phyloP scores from a whole-genome alignment of 2,113 vertebrate genomes.

The Eulacestoma nigropectus region DNA sequence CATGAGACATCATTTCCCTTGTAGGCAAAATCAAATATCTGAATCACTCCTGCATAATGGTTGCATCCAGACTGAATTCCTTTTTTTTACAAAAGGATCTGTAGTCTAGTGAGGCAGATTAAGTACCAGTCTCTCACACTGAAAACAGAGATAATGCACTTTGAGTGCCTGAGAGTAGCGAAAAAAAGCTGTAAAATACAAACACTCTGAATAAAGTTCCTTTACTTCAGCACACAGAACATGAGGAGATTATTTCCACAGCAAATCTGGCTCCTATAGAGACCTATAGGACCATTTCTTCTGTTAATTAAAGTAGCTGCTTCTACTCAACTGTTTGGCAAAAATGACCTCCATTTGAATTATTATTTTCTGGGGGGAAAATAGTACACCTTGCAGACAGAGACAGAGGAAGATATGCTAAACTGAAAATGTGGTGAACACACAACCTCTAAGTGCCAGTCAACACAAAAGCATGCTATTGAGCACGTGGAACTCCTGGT shows the following conservation, averaged over 20 bases:
- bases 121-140: neutral
- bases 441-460: neutral
- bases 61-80: neutral
- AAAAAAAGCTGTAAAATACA: neutral
- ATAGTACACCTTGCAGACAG: neutral
- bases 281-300: neutral
- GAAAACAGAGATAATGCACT: neutral
- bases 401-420: neutral
- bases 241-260: neutral
- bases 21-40: neutral
- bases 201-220: neutral
- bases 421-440: neutral
- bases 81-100: slow-evolving; percentile 3
- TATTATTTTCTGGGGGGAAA: neutral
- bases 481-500: neutral
- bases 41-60: neutral
- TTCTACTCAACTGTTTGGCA: neutral
- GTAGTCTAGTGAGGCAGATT: neutral
- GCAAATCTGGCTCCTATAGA: neutral
- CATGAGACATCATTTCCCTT: neutral
- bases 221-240: neutral
- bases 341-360: neutral
- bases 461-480: neutral
- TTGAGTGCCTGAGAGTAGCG: neutral
- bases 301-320: neutral